Evolutionary conservation across 2,888 invertebrate species (phyloP).

Genomic region (Orthosia gothica): DNA sequence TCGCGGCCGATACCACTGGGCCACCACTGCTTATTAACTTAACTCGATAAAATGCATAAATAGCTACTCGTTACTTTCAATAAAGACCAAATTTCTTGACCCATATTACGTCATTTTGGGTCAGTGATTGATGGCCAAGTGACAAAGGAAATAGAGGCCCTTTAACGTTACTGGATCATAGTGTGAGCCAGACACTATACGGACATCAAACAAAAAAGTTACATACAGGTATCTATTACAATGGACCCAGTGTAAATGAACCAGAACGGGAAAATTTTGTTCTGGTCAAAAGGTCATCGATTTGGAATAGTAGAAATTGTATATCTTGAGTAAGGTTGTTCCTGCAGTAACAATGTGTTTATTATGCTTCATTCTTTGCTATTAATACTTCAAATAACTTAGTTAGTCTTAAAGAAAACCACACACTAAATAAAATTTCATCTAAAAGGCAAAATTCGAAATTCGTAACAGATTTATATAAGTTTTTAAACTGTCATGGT

Average conservation of each 20-base stretch:
- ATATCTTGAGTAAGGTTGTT: too few relatives aligned
- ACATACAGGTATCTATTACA: background rate
- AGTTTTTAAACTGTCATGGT: too few relatives aligned
- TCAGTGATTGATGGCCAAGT: constrained; percentile 33
- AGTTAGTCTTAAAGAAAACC: too few relatives aligned
- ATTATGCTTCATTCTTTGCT: too few relatives aligned
- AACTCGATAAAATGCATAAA: background rate
- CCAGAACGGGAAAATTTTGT: background rate
- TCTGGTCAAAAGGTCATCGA: background rate
- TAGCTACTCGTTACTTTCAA: background rate
- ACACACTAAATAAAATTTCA: too few relatives aligned
- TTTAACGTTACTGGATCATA: constrained; percentile 25
- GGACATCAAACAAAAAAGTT: constrained; percentile 13
- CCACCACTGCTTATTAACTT: too few relatives aligned
- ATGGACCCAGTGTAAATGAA: constrained; percentile 8
- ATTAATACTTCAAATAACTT: too few relatives aligned
- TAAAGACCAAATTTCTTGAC: constrained; percentile 17
- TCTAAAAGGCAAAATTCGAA: too few relatives aligned
- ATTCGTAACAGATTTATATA: too few relatives aligned
- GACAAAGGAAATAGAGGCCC: constrained; percentile 13
- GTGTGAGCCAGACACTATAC: constrained; percentile 2
- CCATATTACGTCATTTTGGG: constrained; percentile 20
- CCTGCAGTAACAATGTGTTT: too few relatives aligned
- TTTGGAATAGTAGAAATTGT: too few relatives aligned
- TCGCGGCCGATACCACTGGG: too few relatives aligned